Base-by-base conservation (phyloP, 2,113 vertebrate species). In the Platanista minor region DNA sequence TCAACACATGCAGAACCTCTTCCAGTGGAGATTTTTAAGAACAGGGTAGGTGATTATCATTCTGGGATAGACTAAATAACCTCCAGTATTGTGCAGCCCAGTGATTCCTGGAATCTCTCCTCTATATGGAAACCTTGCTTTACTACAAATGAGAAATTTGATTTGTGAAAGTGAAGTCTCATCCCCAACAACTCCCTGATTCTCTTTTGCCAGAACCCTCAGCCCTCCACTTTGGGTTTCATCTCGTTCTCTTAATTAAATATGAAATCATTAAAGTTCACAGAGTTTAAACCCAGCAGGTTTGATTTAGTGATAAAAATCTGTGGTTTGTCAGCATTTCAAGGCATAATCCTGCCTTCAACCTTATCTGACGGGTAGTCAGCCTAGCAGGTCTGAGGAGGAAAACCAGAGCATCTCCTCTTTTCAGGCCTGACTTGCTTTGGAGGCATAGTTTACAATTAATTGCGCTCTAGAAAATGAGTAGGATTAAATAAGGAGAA, bases 321-420 rank as follows among this genome's bases (percentile, higher is more conserved):
- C 96, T 98, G 95, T 98, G 97, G 29, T 97, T 98, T 98, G 97
- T 98, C 98, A 98, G 72, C 96, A 96, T 98, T 98, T 98, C 67
- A 97, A 98, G 97, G 5, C 98, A 31, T 96, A 98, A 98, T 97
- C 97, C 97, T 94, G 0, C 87, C 97, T 90, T 81, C 96, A 97
- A 69, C 96, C 52, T 84, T 88, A 97, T 97, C 71, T 98, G 98
- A 98, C 98, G 98, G 97, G 98, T 98, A 98, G 97, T 96, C 96
- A 98, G 97, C 96, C 92, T 96, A 10, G 87, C 69, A 97, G 91
- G 97, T 97, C 98, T 2, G 39, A 91, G 95, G 97, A 97, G 72
- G 97, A 97, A 97, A 98, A 98, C 88, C 3, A 20, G 33, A 98
- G 95, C 96, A 95, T 87, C 90, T 98, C 97, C 95, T 96, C 93